phyloP scores from a whole-genome alignment of 53 echinoderm and acorn worm genomes.

The Holothuria scabra region DNA sequence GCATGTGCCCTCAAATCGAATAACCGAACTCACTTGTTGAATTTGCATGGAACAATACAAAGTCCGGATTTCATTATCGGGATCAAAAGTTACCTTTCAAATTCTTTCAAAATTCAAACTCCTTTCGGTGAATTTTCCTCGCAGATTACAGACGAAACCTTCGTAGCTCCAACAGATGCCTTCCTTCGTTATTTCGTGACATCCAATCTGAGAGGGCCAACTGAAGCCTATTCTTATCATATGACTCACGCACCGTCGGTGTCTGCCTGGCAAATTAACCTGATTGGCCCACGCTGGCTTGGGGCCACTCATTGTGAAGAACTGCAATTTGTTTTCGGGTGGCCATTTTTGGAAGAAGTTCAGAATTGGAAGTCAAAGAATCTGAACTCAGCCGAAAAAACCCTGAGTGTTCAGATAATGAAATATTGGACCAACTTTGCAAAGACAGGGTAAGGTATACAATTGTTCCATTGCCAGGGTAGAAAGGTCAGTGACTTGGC shows the following conservation, averaged over 20 bases:
- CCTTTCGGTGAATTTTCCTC: background rate
- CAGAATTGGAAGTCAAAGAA: constrained; percentile 38
- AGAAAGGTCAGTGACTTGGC: too few relatives aligned
- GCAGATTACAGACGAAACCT: constrained; percentile 79
- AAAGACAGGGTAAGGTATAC: constrained; percentile 64
- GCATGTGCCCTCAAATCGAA: too few relatives aligned
- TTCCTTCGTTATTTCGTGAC: constrained; percentile 59
- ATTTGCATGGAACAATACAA: too few relatives aligned
- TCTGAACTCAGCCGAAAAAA: constrained; percentile 58
- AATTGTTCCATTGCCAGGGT: too few relatives aligned
- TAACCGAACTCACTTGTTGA: too few relatives aligned
- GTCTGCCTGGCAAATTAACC: constrained; percentile 13
- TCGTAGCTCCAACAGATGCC: constrained; percentile 71
- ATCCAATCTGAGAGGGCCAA: constrained; percentile 20
- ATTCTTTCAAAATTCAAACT: background rate
- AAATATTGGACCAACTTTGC: constrained; percentile 89
- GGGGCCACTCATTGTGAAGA: constrained; percentile 48
- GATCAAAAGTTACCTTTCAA: background rate
- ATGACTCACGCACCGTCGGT: constrained; percentile 59
- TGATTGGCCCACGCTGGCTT: constrained; percentile 38
- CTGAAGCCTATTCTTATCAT: constrained; percentile 46
- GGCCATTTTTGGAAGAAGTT: constrained; percentile 37
- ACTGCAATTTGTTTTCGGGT: constrained; percentile 35
- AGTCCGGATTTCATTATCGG: background rate
- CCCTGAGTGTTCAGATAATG: constrained; percentile 68